Percentiles rank a stretch among this genome's conserved stretches.
phyloP scores from a whole-genome alignment of 1,140 invertebrate species.

The Ephestia elutella region DNA sequence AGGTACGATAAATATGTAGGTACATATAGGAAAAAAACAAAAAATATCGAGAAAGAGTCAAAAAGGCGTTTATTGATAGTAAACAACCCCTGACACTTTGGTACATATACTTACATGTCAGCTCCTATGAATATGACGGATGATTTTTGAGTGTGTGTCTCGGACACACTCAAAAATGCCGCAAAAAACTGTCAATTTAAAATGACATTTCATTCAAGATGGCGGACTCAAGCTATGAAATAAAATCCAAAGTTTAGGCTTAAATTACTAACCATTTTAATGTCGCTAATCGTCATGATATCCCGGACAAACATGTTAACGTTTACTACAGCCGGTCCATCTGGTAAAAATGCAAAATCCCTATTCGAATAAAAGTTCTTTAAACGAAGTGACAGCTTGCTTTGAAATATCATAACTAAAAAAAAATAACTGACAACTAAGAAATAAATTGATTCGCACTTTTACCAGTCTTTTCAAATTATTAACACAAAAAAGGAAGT shows the following conservation, averaged over 20 bases:
- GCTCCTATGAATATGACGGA: not conserved
- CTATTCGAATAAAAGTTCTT: conserved; percentile 10
- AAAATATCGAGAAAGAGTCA: not conserved
- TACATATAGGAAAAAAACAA: not conserved
- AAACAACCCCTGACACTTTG: not conserved
- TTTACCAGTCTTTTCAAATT: no score
- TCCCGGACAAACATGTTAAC: conserved; percentile 97
- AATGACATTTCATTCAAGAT: not conserved
- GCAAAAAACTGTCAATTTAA: not conserved
- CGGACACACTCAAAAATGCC: no score
- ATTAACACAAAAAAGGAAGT: no score
- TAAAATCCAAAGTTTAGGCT: not conserved
- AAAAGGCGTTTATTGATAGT: not conserved
- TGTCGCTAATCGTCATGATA: conserved; percentile 98
- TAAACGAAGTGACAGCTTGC: not conserved
- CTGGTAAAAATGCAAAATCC: conserved; percentile 74
- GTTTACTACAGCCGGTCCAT: conserved; percentile 93
- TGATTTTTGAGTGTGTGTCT: no score
- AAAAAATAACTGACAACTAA: no score
- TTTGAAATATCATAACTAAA: not conserved
- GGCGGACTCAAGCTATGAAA: not conserved
- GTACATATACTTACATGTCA: not conserved
- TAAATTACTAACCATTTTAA: conserved; percentile 93
- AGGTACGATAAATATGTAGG: no score
- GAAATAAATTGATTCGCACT: not conserved